Percentiles rank a stretch among this genome's conserved stretches.
Evolutionary conservation across 2,113 vertebrate species (phyloP).

Genomic region (Nesogale talazaci): DNA sequence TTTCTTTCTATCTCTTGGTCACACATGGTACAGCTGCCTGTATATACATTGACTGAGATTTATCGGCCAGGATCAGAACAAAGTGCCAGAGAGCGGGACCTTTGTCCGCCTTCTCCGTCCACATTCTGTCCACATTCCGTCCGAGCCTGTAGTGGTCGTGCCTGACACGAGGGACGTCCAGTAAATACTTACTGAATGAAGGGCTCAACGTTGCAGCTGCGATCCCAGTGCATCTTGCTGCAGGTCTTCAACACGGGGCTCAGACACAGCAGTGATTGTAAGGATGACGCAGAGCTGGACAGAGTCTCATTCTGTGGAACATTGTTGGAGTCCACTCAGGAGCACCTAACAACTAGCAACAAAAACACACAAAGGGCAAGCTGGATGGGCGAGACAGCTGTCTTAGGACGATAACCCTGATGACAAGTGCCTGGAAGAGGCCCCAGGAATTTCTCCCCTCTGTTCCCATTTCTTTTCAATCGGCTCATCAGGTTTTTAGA

Average conservation of each 20-base stretch:
- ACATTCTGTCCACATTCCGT: accelerated
- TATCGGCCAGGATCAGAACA: background rate
- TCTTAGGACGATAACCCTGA: background rate
- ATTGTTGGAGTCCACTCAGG: background rate
- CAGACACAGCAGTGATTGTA: background rate
- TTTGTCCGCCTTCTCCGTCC: background rate
- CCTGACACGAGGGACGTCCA: background rate
- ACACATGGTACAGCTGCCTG: background rate
- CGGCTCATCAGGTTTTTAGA: background rate
- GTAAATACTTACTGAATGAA: background rate
- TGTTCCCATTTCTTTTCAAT: background rate
- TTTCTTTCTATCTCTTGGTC: background rate
- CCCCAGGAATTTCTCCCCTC: background rate
- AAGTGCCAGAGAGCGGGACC: background rate
- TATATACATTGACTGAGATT: background rate
- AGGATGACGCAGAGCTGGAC: background rate
- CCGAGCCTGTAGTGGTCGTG: background rate
- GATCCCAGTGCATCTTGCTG: background rate
- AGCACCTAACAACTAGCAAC: background rate
- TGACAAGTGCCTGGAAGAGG: background rate
- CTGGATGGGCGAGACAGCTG: background rate
- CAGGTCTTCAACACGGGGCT: background rate
- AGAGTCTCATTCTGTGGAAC: background rate
- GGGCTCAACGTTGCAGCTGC: background rate
- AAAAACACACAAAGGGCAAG: background rate